phyloP scores from a whole-genome alignment of 2,797 vertebrate genomes.

The Onychomys arenicola region DNA sequence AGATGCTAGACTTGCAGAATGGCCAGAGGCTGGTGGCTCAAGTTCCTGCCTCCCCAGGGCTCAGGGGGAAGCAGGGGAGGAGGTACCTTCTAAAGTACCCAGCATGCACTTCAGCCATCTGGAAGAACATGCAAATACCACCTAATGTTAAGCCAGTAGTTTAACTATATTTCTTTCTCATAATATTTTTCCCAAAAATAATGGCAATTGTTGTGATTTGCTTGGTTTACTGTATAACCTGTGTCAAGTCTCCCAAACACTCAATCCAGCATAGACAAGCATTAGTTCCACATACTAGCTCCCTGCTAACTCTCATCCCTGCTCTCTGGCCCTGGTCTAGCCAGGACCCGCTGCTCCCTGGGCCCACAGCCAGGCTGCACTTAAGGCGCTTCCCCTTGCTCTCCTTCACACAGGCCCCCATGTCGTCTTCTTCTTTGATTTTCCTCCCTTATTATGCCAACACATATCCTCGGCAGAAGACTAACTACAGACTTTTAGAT shows the following conservation, averaged over 20 bases:
- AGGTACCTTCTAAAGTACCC: neutral
- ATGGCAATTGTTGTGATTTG: neutral
- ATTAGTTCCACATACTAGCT: neutral
- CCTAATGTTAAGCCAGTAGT: neutral
- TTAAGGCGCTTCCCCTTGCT: neutral
- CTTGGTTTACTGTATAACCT: neutral
- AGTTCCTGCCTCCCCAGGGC: neutral
- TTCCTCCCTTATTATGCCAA: neutral
- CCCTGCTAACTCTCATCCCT: neutral
- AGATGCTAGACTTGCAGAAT: slow-evolving; percentile 49
- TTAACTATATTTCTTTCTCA: slow-evolving; percentile 31
- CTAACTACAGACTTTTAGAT: neutral
- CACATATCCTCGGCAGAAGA: neutral
- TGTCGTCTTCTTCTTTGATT: neutral
- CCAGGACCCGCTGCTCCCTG: neutral
- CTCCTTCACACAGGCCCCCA: neutral
- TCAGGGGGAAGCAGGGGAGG: fast-evolving
- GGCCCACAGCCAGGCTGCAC: neutral
- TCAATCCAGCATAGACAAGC: neutral
- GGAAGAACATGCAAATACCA: neutral
- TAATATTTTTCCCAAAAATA: neutral
- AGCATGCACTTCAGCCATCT: neutral
- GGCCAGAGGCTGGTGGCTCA: neutral
- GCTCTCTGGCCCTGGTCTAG: neutral
- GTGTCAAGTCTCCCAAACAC: neutral